Evolutionary conservation across 1,140 invertebrate species (phyloP), one percentile per base, ranked within the genome.

Genomic region (Lithobius niger): DNA sequence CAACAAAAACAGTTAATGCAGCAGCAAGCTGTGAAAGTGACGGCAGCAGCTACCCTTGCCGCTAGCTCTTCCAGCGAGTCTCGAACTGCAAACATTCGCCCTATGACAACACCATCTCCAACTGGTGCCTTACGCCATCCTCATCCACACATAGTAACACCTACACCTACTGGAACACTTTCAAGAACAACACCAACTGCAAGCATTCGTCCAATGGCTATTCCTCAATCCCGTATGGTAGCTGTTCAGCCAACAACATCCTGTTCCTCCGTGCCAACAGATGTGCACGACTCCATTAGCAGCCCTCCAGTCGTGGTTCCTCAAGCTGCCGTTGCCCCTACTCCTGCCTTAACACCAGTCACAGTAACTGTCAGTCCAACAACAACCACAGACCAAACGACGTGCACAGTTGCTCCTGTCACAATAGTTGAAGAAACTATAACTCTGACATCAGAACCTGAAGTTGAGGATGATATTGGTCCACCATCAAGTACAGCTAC

Each of bases 1-100:
- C 62, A 71, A 48, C 65, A 54, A 3, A 56, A 48, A 51, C 44
- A 47, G 21, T 43, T 57, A 18, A 27, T 3, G 10, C 48, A 50
- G 10, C 27, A 54, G 3, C 26, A 42, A 16, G 3, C 52, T 13
- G n/a, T 24, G 26, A 54, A 54, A 24, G 44, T 50, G 13, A 26
- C 48, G 10, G 10, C 48, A 4, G 27, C 48, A 10, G 31, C 31
- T n/a, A n/a, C n/a, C n/a, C 19, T 6, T 4, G 22, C 4, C 43
- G 4, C 19, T 19, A 45, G 22, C 22, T 6, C 6, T 45, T 45
- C 16, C 18, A 10, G 4, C 19, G 43, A 18, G 19, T 70, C 71
- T 10, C 86, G 86, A 0, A 85, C 82, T 13, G 91, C 92, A 13
- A 95, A 95, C 68, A 94, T 96, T 27, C 90, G 90, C 67, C 92